Conservation (phyloP, 2,113 vertebrate species). For the Cebidichthys violaceus region DNA sequence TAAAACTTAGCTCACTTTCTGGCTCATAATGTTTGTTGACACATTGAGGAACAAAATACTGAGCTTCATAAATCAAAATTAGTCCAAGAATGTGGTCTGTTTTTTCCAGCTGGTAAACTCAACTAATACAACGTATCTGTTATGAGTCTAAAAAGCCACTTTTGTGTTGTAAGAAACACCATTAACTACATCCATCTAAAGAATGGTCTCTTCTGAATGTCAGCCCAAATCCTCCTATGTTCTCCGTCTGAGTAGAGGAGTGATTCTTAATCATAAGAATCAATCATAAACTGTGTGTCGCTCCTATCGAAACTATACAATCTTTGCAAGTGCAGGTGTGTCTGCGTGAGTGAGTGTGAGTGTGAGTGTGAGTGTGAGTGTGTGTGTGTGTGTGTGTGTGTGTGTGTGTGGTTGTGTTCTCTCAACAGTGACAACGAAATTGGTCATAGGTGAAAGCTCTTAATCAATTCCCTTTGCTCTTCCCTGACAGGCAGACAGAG, state of each 20-base stretch:
- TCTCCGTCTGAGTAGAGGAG: conserved; percentile 6
- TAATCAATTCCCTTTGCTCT: conserved; percentile 33
- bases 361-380: neutral
- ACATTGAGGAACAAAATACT: neutral
- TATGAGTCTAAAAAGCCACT: conserved; percentile 3
- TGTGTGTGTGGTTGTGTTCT: neutral
- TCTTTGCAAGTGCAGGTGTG: neutral
- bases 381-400: neutral
- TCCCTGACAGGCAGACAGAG: conserved; percentile 50
- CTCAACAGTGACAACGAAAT: neutral
- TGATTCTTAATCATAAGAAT: conserved; percentile 23
- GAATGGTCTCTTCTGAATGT: conserved; percentile 6
- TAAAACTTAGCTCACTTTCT: conserved; percentile 5
- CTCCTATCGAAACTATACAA: neutral
- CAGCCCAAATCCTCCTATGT: neutral
- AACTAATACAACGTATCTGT: neutral
- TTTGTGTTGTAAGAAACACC: neutral
- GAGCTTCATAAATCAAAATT: neutral
- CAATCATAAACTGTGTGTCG: conserved; percentile 33
- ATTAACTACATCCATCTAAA: neutral
- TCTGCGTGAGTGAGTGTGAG: neutral
- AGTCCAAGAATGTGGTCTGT: neutral
- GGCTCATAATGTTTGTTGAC: conserved; percentile 11
- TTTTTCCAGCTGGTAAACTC: conserved; percentile 4
- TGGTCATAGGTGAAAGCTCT: conserved; percentile 16